Conservation (phyloP, 2,113 vertebrate species). For the Perognathus longimembris region DNA sequence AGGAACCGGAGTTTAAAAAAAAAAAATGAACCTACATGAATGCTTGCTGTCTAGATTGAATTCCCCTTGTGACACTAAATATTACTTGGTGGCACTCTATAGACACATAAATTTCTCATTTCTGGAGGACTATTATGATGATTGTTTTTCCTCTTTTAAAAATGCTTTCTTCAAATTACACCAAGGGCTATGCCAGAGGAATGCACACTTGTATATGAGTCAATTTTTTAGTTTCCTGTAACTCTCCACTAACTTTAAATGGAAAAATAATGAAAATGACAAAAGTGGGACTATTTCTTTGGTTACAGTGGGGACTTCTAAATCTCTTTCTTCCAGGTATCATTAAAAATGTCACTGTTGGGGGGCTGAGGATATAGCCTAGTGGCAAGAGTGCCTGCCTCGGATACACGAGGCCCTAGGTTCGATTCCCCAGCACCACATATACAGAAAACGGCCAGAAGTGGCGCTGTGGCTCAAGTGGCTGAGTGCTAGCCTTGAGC, state of each 20-base stretch:
- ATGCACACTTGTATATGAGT: not conserved
- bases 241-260: not conserved
- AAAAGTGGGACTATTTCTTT: not conserved
- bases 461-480: too few species aligned
- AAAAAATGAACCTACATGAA: not conserved
- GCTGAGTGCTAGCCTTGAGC: too few species aligned
- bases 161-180: not conserved
- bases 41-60: not conserved
- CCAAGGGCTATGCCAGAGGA: not conserved
- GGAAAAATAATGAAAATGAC: not conserved
- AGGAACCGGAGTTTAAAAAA: not conserved
- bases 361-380: too few species aligned
- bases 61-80: not conserved
- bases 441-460: too few species aligned
- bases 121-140: not conserved
- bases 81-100: not conserved
- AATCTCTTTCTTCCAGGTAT: not conserved
- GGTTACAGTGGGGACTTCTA: not conserved
- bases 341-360: not conserved
- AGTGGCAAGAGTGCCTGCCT: too few species aligned
- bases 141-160: not conserved
- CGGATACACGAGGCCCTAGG: too few species aligned
- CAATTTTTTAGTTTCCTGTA: conserved; percentile 32
- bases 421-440: too few species aligned
- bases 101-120: not conserved